A percentile compares a stretch with the other conserved stretches of the same genome.
These are phyloP conservation scores for Amphiprion ocellaris DNA, from an alignment of 2,113 vertebrate species.

Conservation along the genomic window DNA sequence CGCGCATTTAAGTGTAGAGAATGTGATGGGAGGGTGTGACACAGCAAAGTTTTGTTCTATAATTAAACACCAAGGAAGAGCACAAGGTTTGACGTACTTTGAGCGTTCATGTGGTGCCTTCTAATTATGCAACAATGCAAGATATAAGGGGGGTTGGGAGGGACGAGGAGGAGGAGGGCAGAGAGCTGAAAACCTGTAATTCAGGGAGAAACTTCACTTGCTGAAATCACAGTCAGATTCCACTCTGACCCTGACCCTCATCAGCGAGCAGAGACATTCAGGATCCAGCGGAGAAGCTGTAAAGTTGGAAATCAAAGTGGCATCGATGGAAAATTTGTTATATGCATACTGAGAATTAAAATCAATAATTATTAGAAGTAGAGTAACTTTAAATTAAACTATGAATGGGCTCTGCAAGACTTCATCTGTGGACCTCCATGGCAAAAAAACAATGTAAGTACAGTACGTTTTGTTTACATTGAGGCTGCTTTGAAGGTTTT, in stretches of 20 bases:
- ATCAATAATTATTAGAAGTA: background rate
- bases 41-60: slow-evolving; percentile 37
- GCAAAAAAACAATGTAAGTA: slow-evolving; percentile 55
- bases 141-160: background rate
- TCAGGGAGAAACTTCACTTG: background rate
- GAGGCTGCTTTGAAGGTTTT: background rate
- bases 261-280: background rate
- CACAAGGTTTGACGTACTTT: slow-evolving; percentile 28
- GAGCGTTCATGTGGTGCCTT: slow-evolving; percentile 28
- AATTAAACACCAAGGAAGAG: slow-evolving; percentile 19
- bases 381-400: slow-evolving; percentile 3
- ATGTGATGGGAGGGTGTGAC: slow-evolving; percentile 18
- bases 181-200: background rate
- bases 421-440: slow-evolving; percentile 10
- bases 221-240: slow-evolving; percentile 13
- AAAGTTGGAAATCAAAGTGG: background rate
- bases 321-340: background rate
- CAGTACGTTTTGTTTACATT: background rate
- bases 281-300: background rate
- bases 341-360: background rate
- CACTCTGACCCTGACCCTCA: slow-evolving; percentile 4
- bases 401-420: slow-evolving; percentile 26
- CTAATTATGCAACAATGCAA: slow-evolving; percentile 22
- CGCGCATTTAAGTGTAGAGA: slow-evolving; percentile 24
- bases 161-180: too few relatives aligned